Conservation (phyloP, 2,888 invertebrate species). For the Trichacis sp. region DNA sequence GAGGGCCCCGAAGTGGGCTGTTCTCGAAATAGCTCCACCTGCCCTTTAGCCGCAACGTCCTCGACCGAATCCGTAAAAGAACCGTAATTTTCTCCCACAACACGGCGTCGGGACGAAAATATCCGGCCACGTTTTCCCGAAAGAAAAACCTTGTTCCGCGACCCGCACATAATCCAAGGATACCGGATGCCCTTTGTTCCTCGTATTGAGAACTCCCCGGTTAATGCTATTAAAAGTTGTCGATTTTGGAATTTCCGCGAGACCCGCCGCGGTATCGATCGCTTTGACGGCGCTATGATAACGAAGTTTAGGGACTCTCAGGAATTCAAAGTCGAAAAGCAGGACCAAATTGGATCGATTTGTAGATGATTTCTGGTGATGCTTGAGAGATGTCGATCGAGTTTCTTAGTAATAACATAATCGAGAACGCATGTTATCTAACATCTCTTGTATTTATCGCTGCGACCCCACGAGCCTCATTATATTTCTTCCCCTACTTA, state of each 20-base stretch:
- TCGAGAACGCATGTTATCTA: background rate
- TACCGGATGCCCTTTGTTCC: background rate
- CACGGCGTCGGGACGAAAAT: too few relatives aligned
- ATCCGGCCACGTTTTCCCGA: too few relatives aligned
- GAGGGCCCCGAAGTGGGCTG: constrained; percentile 56
- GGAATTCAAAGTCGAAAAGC: too few relatives aligned
- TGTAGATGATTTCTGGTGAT: too few relatives aligned
- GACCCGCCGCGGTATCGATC: background rate
- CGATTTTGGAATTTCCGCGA: constrained; percentile 2
- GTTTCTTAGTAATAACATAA: background rate
- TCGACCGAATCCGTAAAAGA: constrained; percentile 27
- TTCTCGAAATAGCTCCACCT: constrained; percentile 66
- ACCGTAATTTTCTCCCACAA: constrained; percentile 21
- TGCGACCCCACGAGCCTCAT: constrained; percentile 12
- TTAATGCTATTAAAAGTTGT: constrained; percentile 1
- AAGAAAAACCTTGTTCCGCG: too few relatives aligned
- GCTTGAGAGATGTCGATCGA: too few relatives aligned
- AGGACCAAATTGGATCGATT: too few relatives aligned
- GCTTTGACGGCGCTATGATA: too few relatives aligned
- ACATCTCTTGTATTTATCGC: constrained; percentile 17
- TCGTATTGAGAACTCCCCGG: background rate
- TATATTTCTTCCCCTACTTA: constrained; percentile 24
- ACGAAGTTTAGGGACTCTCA: too few relatives aligned
- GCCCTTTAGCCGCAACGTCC: constrained; percentile 49
- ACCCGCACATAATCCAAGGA: too few relatives aligned